Evolutionary conservation across 2,797 vertebrate genomes (phyloP).

Genomic region (Tragopan temminckii): DNA sequence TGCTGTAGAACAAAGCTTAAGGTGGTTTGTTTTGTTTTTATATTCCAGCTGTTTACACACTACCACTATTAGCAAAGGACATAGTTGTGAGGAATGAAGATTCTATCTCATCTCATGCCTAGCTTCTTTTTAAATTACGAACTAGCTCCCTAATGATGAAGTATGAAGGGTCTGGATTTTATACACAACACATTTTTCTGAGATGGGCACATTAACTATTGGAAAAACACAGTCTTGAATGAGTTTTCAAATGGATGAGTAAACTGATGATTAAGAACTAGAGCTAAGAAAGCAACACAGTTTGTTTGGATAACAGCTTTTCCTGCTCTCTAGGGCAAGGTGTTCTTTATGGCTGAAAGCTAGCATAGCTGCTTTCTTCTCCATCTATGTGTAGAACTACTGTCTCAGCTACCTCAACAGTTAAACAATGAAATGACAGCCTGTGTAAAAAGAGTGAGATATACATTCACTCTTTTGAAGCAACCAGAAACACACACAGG

Average conservation of each 20-base stretch:
- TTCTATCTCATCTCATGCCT: neutral
- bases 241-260: neutral
- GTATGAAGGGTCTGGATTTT: neutral
- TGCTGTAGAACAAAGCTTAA: neutral
- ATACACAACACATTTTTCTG: neutral
- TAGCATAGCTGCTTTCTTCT: neutral
- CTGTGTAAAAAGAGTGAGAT: neutral
- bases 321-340: neutral
- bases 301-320: neutral
- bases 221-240: neutral
- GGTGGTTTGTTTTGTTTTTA: neutral
- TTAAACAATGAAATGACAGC: neutral
- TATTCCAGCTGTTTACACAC: neutral
- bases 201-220: neutral
- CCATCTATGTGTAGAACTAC: neutral
- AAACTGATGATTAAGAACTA: neutral
- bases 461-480: neutral
- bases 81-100: neutral
- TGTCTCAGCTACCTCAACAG: neutral
- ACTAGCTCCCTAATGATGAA: neutral
- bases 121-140: neutral
- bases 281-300: neutral
- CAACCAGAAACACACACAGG: neutral
- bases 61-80: neutral
- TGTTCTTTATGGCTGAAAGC: neutral